A percentile compares a stretch with the other conserved stretches of the same genome.
Conservation (phyloP, 2,797 vertebrate genomes). For the Danionella dracula region DNA sequence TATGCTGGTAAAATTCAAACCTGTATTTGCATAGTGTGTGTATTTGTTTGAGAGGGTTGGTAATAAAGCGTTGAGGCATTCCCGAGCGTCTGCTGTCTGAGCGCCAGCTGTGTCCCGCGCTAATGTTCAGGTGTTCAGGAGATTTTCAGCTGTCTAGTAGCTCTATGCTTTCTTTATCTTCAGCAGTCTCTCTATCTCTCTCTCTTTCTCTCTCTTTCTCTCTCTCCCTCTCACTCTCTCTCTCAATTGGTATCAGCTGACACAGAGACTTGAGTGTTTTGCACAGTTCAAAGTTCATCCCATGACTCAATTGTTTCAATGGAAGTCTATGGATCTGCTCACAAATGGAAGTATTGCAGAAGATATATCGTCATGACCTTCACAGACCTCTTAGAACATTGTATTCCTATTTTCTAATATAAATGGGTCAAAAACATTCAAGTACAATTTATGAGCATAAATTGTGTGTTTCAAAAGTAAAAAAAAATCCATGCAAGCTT, state of each 20-base stretch:
- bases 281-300: conserved; percentile 25
- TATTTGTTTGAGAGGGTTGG: neutral
- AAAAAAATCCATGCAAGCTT: too few relatives aligned
- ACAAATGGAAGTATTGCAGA: neutral
- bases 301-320: conserved; percentile 6
- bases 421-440: too few relatives aligned
- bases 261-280: conserved; percentile 20
- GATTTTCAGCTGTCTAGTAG: conserved; percentile 14
- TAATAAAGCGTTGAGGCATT: conserved; percentile 57
- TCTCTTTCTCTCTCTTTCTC: too few relatives aligned
- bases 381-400: neutral
- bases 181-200: neutral
- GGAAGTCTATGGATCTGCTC: neutral
- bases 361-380: neutral
- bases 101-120: conserved; percentile 63
- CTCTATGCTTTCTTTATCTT: conserved; percentile 26
- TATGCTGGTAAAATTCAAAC: conserved; percentile 9
- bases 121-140: conserved; percentile 63
- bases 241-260: conserved; percentile 25
- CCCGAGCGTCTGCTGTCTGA: conserved; percentile 51
- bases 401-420: too few relatives aligned
- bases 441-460: too few relatives aligned
- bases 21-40: conserved; percentile 30
- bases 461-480: too few relatives aligned
- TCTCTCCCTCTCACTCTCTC: too few relatives aligned